These are phyloP conservation scores for Paelopatides confundens DNA, from an alignment of 53 echinoderm and acorn worm genomes.

Conservation along the genomic window DNA sequence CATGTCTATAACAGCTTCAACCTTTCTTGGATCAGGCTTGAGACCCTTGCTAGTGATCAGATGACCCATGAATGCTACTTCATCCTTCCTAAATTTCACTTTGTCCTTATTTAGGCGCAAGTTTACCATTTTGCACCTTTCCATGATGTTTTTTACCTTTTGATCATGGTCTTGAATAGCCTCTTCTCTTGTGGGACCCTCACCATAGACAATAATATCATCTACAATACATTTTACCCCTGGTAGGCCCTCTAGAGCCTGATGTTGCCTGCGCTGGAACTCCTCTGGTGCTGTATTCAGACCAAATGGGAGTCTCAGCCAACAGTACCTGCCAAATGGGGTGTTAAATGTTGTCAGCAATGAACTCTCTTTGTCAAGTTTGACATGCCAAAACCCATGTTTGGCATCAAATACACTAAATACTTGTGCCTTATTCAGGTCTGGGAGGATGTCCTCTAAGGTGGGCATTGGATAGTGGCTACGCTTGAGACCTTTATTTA, in stretches of 20 bases:
- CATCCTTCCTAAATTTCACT: slow-evolving; percentile 11
- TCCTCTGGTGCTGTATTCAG: slow-evolving; percentile 61
- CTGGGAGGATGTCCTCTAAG: slow-evolving; percentile 61
- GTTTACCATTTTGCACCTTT: slow-evolving; percentile 43
- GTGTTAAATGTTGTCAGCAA: slow-evolving; percentile 65
- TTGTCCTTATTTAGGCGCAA: slow-evolving; percentile 5
- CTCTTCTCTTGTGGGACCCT: slow-evolving; percentile 39
- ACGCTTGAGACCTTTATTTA: slow-evolving; percentile 29
- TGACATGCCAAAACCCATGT: slow-evolving; percentile 70
- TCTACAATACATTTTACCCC: slow-evolving; percentile 53
- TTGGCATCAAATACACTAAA: slow-evolving; percentile 74
- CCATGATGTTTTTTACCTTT: slow-evolving; percentile 49
- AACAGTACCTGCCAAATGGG: slow-evolving; percentile 63
- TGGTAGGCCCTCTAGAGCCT: slow-evolving; percentile 46
- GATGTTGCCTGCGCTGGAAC: slow-evolving; percentile 59
- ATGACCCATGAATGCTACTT: slow-evolving; percentile 54
- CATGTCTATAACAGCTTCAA: slow-evolving; percentile 45
- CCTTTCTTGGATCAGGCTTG: slow-evolving; percentile 33
- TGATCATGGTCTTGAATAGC: slow-evolving; percentile 49
- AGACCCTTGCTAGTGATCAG: slow-evolving; percentile 43
- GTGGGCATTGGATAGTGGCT: slow-evolving; percentile 66
- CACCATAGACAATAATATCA: slow-evolving; percentile 53
- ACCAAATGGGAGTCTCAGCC: slow-evolving; percentile 69
- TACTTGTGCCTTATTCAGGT: slow-evolving; percentile 57
- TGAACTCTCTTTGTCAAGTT: too few relatives aligned